phyloP scores from a whole-genome alignment of 2,113 vertebrate genomes.

The Cnemophilus loriae region DNA sequence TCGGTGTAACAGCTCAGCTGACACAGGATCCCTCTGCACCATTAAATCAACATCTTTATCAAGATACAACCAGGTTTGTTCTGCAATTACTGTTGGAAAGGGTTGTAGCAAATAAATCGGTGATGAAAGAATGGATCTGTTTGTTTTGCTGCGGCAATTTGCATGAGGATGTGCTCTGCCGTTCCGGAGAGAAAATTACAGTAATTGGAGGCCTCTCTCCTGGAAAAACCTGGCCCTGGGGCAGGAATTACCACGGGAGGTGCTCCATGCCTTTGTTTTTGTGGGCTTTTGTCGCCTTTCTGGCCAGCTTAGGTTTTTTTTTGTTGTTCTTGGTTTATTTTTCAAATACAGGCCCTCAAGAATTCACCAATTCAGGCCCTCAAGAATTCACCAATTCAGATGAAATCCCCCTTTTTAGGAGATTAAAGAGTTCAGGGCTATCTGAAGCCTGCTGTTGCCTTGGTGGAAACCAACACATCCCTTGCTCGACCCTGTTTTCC shows the following conservation, averaged over 20 bases:
- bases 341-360: not conserved
- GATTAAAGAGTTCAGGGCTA: not conserved
- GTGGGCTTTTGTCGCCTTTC: not conserved
- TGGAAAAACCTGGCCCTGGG: not conserved
- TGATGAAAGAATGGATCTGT: not conserved
- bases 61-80: not conserved
- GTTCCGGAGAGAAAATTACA: not conserved
- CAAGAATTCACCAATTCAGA: not conserved
- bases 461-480: not conserved
- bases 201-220: not conserved
- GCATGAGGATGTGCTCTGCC: not conserved
- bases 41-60: not conserved
- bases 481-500: rapidly evolving
- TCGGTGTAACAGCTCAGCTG: not conserved
- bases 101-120: not conserved
- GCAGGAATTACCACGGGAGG: not conserved
- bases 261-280: not conserved
- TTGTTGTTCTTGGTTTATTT: not conserved
- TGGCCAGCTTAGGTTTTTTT: rapidly evolving
- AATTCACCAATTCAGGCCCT: not conserved
- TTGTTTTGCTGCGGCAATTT: not conserved
- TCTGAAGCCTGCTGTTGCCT: not conserved
- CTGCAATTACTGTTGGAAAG: not conserved
- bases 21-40: not conserved
- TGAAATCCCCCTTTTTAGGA: not conserved